Base-by-base conservation (phyloP, 2,888 invertebrate genomes). In the Nephrotoma flavescens region DNA sequence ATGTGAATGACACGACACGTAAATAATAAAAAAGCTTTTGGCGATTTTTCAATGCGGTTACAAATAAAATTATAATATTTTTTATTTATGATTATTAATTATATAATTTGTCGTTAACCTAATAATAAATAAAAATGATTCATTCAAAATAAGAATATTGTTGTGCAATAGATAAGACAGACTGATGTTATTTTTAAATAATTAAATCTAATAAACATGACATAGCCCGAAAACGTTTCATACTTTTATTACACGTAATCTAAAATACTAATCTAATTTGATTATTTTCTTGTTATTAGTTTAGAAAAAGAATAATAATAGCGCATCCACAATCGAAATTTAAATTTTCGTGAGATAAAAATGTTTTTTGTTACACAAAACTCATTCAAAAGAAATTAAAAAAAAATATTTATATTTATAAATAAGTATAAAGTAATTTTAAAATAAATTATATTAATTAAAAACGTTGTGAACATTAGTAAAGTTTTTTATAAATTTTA, bases 201-300 rank as follows among this genome's bases (percentile, higher is more conserved):
- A 85, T 83, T 41, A 41, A 19, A 83, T 15, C 52, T 57, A 83
- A 42, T 42, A 84, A 84, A 42, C 41, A n/a, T 84, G 85, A 85
- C 85, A 85, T 85, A 85, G 85, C 85, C 85, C 85, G 85, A 85
- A 45, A 42, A 44, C 85, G 85, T 85, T 85, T 85, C 85, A 85
- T 85, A 44, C 44, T 44, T 44, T 85, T 44, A 44, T 42, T 85
- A 11, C 44, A 11, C 12, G 9, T 44, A 85, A 85, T 44, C n/a
- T 42, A 85, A 45, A 85, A 45, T 44, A 19, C 2, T 42, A 83
- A 42, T n/a, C 5, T 42, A n/a, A 15, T 0, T n/a, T 42, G 42
- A 42, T 85, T 42, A 31, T 85, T 44, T 45, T 31, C 15, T 44
- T 44, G 12, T 85, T 44, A 44, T 85, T 85, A 42, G 15, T 85